Percentiles rank a stretch among this genome's conserved stretches.
These are phyloP conservation scores for Triops cancriformis DNA, from an alignment of 1,140 invertebrate species.

Conservation along the genomic window DNA sequence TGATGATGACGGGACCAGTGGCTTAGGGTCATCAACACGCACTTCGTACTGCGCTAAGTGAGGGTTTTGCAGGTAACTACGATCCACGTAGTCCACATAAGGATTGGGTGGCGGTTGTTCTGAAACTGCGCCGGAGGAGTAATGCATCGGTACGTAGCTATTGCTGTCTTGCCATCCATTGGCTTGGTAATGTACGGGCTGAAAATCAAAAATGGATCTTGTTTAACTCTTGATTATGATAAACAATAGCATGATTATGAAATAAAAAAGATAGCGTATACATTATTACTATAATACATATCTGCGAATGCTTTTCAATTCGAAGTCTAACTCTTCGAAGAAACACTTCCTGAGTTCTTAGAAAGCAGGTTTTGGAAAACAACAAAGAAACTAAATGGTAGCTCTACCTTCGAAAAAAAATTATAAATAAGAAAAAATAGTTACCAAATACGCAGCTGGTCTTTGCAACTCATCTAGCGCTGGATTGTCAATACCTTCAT, in stretches of 20 bases:
- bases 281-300: too few relatives aligned
- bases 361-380: too few relatives aligned
- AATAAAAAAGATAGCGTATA: too few relatives aligned
- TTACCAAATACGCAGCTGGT: constrained; percentile 26
- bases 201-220: background rate
- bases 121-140: background rate
- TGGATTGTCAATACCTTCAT: constrained; percentile 7
- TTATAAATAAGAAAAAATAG: background rate
- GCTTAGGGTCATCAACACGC: constrained; percentile 1
- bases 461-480: constrained; percentile 21
- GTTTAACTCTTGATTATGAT: too few relatives aligned
- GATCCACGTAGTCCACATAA: background rate
- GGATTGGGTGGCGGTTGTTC: constrained; percentile 9
- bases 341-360: too few relatives aligned
- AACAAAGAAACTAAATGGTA: too few relatives aligned
- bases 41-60: constrained; percentile 17
- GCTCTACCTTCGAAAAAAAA: too few relatives aligned
- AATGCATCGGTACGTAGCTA: constrained; percentile 26
- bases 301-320: too few relatives aligned
- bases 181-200: constrained; percentile 25
- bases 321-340: too few relatives aligned
- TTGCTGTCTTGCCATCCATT: constrained; percentile 23
- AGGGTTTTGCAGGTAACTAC: constrained; percentile 4
- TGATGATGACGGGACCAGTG: background rate
- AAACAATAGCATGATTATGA: too few relatives aligned